Conservation (phyloP, 2,797 vertebrate species). For the Oryzias sinensis region DNA sequence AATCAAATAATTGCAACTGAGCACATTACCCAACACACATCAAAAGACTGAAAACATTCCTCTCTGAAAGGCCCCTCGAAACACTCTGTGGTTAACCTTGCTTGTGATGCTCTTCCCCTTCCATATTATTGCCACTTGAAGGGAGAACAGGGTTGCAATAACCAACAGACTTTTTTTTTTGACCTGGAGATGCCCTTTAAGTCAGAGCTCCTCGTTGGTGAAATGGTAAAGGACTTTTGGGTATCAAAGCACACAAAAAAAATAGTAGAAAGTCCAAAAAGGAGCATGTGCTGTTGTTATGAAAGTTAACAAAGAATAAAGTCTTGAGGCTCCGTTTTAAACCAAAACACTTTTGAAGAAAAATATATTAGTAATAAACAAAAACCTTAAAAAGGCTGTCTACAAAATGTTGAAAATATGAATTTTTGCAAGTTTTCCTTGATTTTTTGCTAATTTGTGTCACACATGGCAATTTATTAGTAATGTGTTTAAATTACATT, state of each 20-base stretch:
- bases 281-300: constrained; percentile 5
- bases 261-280: background rate
- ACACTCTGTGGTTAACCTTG: constrained; percentile 46
- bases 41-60: constrained; percentile 57
- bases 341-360: background rate
- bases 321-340: background rate
- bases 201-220: constrained; percentile 32
- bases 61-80: constrained; percentile 45
- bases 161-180: constrained; percentile 49
- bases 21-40: constrained; percentile 66
- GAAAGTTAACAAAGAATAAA: constrained; percentile 7
- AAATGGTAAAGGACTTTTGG: constrained; percentile 26
- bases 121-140: constrained; percentile 64
- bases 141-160: constrained; percentile 52
- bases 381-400: too few species aligned
- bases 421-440: too few species aligned
- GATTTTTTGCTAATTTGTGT: too few species aligned
- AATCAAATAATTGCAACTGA: constrained; percentile 43
- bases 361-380: too few species aligned
- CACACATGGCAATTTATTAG: too few species aligned
- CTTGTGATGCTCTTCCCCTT: constrained; percentile 48
- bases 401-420: too few species aligned
- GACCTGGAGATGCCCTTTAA: constrained; percentile 50
- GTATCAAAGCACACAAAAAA: background rate
- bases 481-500: too few species aligned